These are phyloP conservation scores for Eira barbara DNA, from an alignment of 2,113 vertebrate species.

Conservation along the genomic window DNA sequence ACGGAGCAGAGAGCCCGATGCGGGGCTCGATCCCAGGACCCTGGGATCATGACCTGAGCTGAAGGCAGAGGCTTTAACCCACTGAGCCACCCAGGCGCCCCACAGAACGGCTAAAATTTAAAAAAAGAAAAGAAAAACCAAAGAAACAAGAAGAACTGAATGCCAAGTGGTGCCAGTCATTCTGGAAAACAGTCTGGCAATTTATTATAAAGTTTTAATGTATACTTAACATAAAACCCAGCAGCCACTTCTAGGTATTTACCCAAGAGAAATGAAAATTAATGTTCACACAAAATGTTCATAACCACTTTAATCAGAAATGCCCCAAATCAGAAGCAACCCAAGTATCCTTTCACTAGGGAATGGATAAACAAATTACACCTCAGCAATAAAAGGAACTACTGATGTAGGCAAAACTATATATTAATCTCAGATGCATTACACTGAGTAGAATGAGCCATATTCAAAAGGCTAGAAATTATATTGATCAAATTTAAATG, in stretches of 20 bases:
- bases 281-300: background rate
- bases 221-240: background rate
- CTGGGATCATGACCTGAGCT: too few species aligned
- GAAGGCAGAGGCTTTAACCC: too few species aligned
- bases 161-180: background rate
- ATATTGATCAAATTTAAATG: background rate
- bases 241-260: background rate
- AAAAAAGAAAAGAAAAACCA: background rate
- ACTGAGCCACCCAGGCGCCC: too few species aligned
- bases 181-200: background rate
- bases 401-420: background rate
- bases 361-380: background rate
- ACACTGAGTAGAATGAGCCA: background rate
- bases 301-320: background rate
- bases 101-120: background rate
- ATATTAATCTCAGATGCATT: background rate
- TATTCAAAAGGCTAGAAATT: background rate
- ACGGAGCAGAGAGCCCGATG: too few species aligned
- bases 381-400: background rate
- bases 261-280: slow-evolving; percentile 11
- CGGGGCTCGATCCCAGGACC: too few species aligned
- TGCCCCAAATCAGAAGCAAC: slow-evolving; percentile 7
- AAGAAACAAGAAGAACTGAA: background rate
- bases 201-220: slow-evolving; percentile 10
- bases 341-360: background rate